These are phyloP conservation scores for Holcopasites calliopsidis DNA, from an alignment of 1,140 invertebrate species.

Conservation along the genomic window DNA sequence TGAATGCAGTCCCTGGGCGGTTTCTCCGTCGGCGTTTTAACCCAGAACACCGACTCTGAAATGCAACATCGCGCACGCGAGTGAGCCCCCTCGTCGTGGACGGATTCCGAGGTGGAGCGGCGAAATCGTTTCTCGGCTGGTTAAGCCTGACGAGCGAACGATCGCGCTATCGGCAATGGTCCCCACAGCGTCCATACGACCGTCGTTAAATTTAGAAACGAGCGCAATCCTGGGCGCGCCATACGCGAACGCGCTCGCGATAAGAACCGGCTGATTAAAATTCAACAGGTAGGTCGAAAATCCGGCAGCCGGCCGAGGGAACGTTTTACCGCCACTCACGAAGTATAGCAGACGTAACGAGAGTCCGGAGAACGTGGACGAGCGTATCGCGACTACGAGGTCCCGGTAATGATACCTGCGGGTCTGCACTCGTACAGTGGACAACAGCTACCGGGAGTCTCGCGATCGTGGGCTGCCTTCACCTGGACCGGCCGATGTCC, in stretches of 20 bases:
- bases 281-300: constrained; percentile 56
- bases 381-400: too few species aligned
- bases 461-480: constrained; percentile 58
- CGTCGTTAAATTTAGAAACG: constrained; percentile 47
- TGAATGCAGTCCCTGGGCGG: constrained; percentile 60
- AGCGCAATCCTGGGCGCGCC: constrained; percentile 16
- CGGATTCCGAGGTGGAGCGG: background rate
- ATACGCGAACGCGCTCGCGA: constrained; percentile 10
- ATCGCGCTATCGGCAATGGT: too few species aligned
- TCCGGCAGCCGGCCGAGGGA: background rate
- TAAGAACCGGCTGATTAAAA: constrained; percentile 54
- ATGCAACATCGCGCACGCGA: background rate
- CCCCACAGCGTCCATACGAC: background rate
- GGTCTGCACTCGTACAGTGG: constrained; percentile 72
- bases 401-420: too few species aligned
- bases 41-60: constrained; percentile 64
- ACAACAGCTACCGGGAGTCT: constrained; percentile 71
- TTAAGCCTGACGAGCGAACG: too few species aligned
- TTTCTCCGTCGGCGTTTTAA: constrained; percentile 42
- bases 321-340: too few species aligned
- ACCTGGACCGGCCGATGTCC: constrained; percentile 68
- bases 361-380: background rate
- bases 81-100: background rate
- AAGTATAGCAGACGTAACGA: too few species aligned
- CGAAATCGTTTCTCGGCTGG: too few species aligned